Conservation (phyloP, 2,797 vertebrate species). For the Anas acuta region DNA sequence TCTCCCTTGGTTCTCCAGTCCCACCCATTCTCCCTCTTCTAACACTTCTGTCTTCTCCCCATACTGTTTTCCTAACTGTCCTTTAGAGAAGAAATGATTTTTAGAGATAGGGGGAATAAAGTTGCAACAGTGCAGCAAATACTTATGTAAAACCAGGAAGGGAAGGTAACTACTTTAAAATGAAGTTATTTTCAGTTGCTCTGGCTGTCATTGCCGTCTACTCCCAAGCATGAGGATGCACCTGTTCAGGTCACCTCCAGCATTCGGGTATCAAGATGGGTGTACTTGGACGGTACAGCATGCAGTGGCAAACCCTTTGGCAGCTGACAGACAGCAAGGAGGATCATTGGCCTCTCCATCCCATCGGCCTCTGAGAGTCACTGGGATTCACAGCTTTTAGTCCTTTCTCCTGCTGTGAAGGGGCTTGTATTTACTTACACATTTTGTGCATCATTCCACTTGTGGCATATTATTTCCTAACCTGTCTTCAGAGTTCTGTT, state of each 20-base stretch:
- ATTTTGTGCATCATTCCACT: not conserved
- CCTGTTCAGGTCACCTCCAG: not conserved
- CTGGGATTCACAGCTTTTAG: not conserved
- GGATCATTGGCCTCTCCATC: not conserved
- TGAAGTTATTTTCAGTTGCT: not conserved
- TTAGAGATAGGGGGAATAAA: not conserved
- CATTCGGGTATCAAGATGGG: not conserved
- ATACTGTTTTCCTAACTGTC: not conserved
- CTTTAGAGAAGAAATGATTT: not conserved
- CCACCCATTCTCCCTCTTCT: not conserved
- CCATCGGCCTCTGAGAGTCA: not conserved
- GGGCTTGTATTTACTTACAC: not conserved
- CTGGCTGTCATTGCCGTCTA: rapidly evolving
- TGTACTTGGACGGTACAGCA: not conserved
- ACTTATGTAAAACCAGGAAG: not conserved
- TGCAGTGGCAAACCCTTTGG: not conserved
- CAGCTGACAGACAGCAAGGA: not conserved
- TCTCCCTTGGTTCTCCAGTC: not conserved
- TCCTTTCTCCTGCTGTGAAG: not conserved
- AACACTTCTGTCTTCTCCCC: not conserved
- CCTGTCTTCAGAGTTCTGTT: not conserved
- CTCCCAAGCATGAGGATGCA: not conserved
- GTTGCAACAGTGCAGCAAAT: not conserved
- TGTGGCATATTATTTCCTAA: not conserved
- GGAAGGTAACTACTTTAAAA: not conserved